A percentile compares a stretch with the other conserved stretches of the same genome.
These are phyloP conservation scores for Pseudolycoriella hygida DNA, from an alignment of 2,888 invertebrate species.

Conservation along the genomic window DNA sequence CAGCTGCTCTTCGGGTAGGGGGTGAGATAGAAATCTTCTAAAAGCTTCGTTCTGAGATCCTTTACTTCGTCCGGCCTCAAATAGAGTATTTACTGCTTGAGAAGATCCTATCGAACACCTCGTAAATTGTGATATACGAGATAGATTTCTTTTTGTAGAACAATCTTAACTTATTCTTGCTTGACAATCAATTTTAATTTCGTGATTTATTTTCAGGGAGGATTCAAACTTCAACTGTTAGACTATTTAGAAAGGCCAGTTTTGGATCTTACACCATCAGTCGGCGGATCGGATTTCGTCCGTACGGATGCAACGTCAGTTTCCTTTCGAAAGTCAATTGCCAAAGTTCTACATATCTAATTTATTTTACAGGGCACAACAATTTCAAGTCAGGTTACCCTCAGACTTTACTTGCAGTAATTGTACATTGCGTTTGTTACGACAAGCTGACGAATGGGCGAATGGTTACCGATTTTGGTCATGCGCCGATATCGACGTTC, in stretches of 20 bases:
- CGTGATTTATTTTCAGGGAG: slow-evolving; percentile 50
- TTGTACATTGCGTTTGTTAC: slow-evolving; percentile 74
- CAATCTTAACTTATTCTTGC: too few relatives aligned
- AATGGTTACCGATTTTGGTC: slow-evolving; percentile 81
- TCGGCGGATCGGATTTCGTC: slow-evolving; percentile 62
- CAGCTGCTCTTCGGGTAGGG: too few relatives aligned
- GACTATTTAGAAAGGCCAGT: slow-evolving; percentile 71
- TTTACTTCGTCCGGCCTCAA: too few relatives aligned
- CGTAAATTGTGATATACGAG: too few relatives aligned
- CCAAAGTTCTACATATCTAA: background rate
- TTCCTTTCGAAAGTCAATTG: background rate
- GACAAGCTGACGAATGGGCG: slow-evolving; percentile 86
- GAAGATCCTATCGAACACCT: too few relatives aligned
- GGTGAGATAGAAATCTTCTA: too few relatives aligned
- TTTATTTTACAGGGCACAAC: slow-evolving; percentile 50
- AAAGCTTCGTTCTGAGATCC: too few relatives aligned
- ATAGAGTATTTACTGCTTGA: too few relatives aligned
- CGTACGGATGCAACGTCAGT: slow-evolving; percentile 77
- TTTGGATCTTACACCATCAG: slow-evolving; percentile 66
- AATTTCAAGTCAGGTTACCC: slow-evolving; percentile 64
- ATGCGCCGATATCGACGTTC: slow-evolving; percentile 84
- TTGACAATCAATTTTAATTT: background rate
- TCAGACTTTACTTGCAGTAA: slow-evolving; percentile 66
- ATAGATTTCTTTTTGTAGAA: too few relatives aligned
- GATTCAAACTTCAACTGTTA: slow-evolving; percentile 72